Base-by-base conservation (phyloP, 2,113 vertebrate genomes). In the Thalassarche chlororhynchos region DNA sequence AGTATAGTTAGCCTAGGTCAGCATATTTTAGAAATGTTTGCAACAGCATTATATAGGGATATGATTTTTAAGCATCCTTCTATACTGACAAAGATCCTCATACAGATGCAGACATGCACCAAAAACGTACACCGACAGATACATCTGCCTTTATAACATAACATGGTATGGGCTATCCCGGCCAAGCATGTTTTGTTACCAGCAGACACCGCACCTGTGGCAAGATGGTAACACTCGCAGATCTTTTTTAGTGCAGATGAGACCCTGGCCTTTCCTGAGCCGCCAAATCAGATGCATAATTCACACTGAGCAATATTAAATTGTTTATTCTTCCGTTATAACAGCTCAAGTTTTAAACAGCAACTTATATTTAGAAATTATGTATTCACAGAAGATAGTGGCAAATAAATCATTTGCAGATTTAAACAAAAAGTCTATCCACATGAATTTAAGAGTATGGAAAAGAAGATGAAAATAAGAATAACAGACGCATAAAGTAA, bases 331-430 rank as follows among this genome's bases (percentile, higher is more conserved):
- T 11, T 8, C n/a, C 9, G 2, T 17, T 25, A 1, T 2, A 77
- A 8, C 25, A 60, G 28, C 44, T 60, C 64, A 16, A 25, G 47
- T 26, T 78, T 46, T 14, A 26, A 82, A 54, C 20, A 44, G 54
- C 31, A 70, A 31, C 6, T 60, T 18, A 1, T 5, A 8, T 4
- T 19, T 36, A 34, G 55, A 58, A 89, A 21, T 2, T 4, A 3
- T 0, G 16, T 19, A 18, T 4, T 23, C 36, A 17, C 14, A 17
- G 11, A n/a, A 65, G 32, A 7, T 0, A 7, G 28, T 0, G 15
- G 81, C 11, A 34, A n/a, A 34, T 1, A 77, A 91, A 70, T n/a
- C 0, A n/a, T 4, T 2, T 15, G 44, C 24, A 55, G 8, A 2
- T 58, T 32, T 11, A 42, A 68, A 8, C 7, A 36, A 55, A 51